phyloP scores from a whole-genome alignment of 2,888 invertebrate species.

The Lasioglossum vierecki region DNA sequence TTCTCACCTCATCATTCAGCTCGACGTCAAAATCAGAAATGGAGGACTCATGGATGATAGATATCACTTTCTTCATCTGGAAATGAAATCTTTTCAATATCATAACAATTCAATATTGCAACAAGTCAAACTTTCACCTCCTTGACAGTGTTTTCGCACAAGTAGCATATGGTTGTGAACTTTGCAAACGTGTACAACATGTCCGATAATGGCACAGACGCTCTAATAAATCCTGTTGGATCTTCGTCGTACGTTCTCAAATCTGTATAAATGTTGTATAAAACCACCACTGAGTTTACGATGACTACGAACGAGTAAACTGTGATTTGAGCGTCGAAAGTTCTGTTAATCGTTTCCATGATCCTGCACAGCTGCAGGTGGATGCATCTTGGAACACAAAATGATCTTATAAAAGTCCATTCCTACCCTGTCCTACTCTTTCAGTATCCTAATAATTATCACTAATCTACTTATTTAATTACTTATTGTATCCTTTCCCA shows the following conservation, averaged over 20 bases:
- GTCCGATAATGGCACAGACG: accelerated
- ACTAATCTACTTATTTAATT: too few relatives aligned
- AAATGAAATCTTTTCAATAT: not conserved
- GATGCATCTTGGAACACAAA: not conserved
- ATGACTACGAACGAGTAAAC: not conserved
- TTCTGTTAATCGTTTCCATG: slow-evolving; percentile 34
- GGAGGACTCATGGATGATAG: slow-evolving; percentile 31
- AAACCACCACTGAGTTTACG: not conserved
- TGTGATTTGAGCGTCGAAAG: slow-evolving; percentile 37
- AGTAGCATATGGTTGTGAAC: not conserved
- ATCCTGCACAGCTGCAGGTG: slow-evolving; percentile 62
- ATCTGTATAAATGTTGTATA: slow-evolving; percentile 22
- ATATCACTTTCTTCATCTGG: slow-evolving; percentile 34
- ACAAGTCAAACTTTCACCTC: slow-evolving; percentile 34
- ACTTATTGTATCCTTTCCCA: too few relatives aligned
- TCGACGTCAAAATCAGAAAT: not conserved
- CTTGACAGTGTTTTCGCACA: slow-evolving; percentile 18
- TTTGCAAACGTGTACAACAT: not conserved
- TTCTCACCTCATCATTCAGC: slow-evolving; percentile 50
- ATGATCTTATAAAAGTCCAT: not conserved
- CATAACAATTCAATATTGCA: too few relatives aligned
- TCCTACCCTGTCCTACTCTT: too few relatives aligned
- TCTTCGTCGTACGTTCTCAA: accelerated
- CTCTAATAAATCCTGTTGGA: accelerated
- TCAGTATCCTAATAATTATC: too few relatives aligned